Evolutionary conservation across 53 echinoderm and acorn worm species (phyloP), one percentile per base, ranked within the genome.

Genomic region (Luidia sarsii): DNA sequence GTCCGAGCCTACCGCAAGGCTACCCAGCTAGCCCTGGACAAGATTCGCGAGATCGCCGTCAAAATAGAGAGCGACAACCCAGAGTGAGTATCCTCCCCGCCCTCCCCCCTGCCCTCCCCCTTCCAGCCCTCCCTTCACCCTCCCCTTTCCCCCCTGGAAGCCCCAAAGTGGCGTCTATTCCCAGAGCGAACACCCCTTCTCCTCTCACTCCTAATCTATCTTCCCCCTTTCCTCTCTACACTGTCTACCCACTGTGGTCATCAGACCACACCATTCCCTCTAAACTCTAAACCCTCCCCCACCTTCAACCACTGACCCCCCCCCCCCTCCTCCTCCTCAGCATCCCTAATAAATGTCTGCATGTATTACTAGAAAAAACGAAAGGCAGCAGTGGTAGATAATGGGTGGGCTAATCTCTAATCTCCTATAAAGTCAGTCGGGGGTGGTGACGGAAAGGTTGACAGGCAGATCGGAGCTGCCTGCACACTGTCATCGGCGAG

Each of bases 1-100:
- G 69, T 94, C 80, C 82, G 97, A 41, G 91, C 97, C 29, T 97
- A 84, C 69, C 79, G 97, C 46, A 93, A 97, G 79, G 97, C 97
- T 75, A 97, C 96, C n/a, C 91, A 89, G 33, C 84, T 97, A 54
- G 93, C 92, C 27, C 67, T 94, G 48, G 91, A 91, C 56, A 97
- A 90, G 83, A 97, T 97, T 73, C 79, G 91, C 46, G 97, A 97
- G 67, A 97, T 88, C 27, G 82, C 88, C 13, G 75, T 88, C 50
- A 82, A 75, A 49, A 88, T 88, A 45, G 67, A 83, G 50, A 79
- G 57, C 39, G 79, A 86, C 46, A 77, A 80, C 57, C 56, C 75
- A 29, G 66, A 79, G 86, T 86, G 57, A 86, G 86, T 75, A 38
- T n/a, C n/a, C n/a, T n/a, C n/a, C n/a, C n/a, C n/a, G n/a, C n/a